A percentile compares a stretch with the other conserved stretches of the same genome.
Evolutionary conservation across 2,888 invertebrate species (phyloP).

Genomic region (Papilio gigon): DNA sequence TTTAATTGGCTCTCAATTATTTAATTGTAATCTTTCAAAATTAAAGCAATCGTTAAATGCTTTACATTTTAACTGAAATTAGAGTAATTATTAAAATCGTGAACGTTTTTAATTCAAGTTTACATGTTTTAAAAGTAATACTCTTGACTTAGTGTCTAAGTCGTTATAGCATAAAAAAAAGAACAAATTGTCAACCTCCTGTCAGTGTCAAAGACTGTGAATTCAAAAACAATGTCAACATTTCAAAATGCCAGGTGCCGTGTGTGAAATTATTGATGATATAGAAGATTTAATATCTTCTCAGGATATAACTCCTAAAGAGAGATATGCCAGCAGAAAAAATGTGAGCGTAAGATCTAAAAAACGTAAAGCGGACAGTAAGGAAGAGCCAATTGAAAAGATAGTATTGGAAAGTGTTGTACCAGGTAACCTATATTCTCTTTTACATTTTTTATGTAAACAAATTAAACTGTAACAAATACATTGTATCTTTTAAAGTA

Average conservation of each 20-base stretch:
- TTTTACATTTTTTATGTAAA: conserved; percentile 21
- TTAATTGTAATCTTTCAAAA: no score
- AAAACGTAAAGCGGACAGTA: conserved; percentile 66
- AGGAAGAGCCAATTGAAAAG: conserved; percentile 68
- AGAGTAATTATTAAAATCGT: no score
- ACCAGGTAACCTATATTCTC: conserved; percentile 69
- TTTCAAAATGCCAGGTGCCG: conserved; percentile 80
- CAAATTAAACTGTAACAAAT: background rate
- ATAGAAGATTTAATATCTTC: conserved; percentile 92
- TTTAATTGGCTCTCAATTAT: no score
- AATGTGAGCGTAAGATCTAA: conserved; percentile 86
- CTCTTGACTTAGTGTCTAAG: background rate
- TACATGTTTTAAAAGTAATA: no score
- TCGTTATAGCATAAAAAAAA: background rate
- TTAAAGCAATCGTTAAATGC: no score
- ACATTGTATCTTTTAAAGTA: background rate
- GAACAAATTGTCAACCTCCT: background rate
- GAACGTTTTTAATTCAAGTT: no score
- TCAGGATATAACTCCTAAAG: conserved; percentile 90
- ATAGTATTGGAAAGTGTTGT: conserved; percentile 82
- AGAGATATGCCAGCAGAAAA: conserved; percentile 87
- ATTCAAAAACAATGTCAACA: conserved; percentile 33
- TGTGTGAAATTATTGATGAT: conserved; percentile 89
- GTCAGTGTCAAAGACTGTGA: background rate
- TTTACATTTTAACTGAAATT: no score